Evolutionary conservation across 2,888 invertebrate genomes (phyloP).

Genomic region (Apamea monoglypha): DNA sequence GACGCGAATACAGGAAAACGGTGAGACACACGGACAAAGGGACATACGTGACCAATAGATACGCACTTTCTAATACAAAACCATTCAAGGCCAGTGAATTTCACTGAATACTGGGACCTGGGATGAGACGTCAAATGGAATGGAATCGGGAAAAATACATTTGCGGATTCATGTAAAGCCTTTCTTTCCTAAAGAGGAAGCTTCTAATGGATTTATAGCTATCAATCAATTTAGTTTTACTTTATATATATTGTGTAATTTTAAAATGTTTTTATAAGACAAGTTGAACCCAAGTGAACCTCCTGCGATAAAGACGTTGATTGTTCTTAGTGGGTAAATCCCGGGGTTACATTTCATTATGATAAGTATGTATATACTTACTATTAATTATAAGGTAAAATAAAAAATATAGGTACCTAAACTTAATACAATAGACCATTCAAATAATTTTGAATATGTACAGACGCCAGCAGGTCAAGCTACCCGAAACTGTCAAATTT

Average conservation of each 20-base stretch:
- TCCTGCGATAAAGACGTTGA: not conserved
- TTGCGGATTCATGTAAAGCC: not conserved
- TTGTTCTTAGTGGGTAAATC: not conserved
- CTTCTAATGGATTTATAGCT: not conserved
- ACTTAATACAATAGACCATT: too few species aligned
- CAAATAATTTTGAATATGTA: not conserved
- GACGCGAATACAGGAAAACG: conserved; percentile 47
- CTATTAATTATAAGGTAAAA: not conserved
- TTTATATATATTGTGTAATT: not conserved
- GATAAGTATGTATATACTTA: not conserved
- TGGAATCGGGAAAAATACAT: conserved; percentile 2
- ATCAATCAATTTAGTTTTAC: not conserved
- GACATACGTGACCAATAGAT: conserved; percentile 1
- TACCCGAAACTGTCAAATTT: too few species aligned
- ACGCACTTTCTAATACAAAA: conserved; percentile 30
- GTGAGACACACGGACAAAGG: conserved; percentile 11
- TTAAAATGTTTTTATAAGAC: not conserved
- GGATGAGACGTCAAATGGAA: conserved; percentile 12
- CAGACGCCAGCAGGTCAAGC: too few species aligned
- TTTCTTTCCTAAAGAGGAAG: not conserved
- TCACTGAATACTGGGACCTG: not conserved
- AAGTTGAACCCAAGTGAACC: not conserved
- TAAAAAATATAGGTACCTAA: not conserved
- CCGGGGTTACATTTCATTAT: not conserved
- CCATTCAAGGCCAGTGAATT: conserved; percentile 35